Base-by-base conservation (phyloP, 2,113 vertebrate genomes). In the Brachyhypopomus gauderio region DNA sequence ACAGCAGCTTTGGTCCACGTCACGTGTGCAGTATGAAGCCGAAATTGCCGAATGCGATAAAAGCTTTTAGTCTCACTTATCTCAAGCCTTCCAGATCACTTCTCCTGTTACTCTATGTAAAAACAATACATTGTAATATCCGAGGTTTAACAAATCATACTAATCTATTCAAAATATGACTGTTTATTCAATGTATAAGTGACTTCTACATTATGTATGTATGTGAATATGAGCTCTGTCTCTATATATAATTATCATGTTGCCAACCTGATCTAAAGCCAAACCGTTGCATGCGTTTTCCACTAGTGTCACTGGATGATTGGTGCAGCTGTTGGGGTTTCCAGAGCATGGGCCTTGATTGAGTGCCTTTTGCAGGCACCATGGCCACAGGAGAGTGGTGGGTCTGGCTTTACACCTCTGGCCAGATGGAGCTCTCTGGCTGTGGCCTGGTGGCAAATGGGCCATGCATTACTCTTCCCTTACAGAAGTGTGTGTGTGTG, bases 391-490 rank as follows among this genome's bases (percentile, higher is more conserved):
- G 20, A 70, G 19, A 34, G 66, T 22, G 34, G 34, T 38, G 22
- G 12, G 20, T 70, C 36, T 70, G 34, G 66, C 58, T 71, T n/a
- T 38, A 55, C 9, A 23, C 55, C 38, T 72, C 77, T 79, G 59
- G n/a, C 27, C 41, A 11, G 64, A 81, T 83, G 79, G 71, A 83
- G 77, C 72, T 45, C 38, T 79, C 71, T 64, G 64, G 76, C 70
- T 75, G 38, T 60, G 38, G 59, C 60, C 30, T 38, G 76, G 64
- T 82, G 77, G 84, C 86, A 88, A 85, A 87, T 73, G 85, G 88
- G 56, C 55, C 73, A 60, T 73, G 72, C 66, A 62, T 34, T 63
- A 48, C 72, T 75, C 73, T 48, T 75, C 36, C 22, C 62, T 83
- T 83, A 52, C 60, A 69, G 66, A 74, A 83, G 70, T 78, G 25